Evolutionary conservation across 23 tunicate genomes (phyloP).

Genomic region (Trididemnum miniatum): DNA sequence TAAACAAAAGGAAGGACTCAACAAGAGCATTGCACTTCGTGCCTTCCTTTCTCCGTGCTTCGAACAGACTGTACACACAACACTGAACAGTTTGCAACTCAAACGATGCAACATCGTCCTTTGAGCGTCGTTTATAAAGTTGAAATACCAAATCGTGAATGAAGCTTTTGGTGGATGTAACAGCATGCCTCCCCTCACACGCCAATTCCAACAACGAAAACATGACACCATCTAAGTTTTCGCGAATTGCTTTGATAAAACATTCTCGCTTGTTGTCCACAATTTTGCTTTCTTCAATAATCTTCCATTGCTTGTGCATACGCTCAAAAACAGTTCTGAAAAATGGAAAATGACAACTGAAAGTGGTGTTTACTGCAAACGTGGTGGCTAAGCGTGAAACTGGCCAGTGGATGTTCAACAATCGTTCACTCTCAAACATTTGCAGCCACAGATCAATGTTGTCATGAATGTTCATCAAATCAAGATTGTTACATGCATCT

Average conservation of each 20-base stretch:
- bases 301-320: conserved; percentile 31
- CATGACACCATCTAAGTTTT: not conserved
- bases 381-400: not conserved
- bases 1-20: conserved; percentile 33
- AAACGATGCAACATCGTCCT: not conserved
- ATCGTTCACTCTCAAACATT: not conserved
- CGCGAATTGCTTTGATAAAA: not conserved
- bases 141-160: conserved; percentile 14
- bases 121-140: conserved; percentile 19
- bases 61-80: not conserved
- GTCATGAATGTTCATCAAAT: not conserved
- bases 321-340: conserved; percentile 1
- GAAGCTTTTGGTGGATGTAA: not conserved
- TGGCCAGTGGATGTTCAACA: not conserved
- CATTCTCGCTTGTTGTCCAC: not conserved
- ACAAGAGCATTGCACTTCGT: conserved; percentile 36
- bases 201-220: not conserved
- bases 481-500: conserved; percentile 54
- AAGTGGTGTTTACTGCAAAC: not conserved
- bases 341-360: not conserved
- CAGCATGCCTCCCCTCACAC: not conserved
- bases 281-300: not conserved
- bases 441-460: conserved; percentile 14
- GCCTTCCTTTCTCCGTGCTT: conserved; percentile 2
- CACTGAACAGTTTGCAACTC: conserved; percentile 3